Evolutionary conservation across 2,797 vertebrate species (phyloP).

Genomic region (Sebastes cheni): DNA sequence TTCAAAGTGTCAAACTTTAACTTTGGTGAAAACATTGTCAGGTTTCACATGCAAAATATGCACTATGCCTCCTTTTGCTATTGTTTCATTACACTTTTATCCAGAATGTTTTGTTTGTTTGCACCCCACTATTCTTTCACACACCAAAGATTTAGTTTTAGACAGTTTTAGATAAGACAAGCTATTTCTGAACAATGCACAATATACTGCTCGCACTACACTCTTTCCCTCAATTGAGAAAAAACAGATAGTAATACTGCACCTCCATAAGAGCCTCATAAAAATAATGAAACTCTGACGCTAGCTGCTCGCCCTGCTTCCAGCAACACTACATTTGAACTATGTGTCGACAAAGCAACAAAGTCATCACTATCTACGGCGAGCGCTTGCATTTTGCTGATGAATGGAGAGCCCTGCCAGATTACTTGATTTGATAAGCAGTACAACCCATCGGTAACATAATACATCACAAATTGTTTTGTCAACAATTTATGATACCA

Average conservation of each 20-base stretch:
- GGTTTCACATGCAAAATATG: not conserved
- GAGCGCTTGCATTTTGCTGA: constrained; percentile 80
- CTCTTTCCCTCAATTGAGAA: constrained; percentile 6
- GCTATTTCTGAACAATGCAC: constrained; percentile 25
- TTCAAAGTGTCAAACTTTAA: not conserved
- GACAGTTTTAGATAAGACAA: constrained; percentile 21
- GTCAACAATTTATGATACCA: constrained; percentile 89
- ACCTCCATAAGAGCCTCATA: constrained; percentile 44
- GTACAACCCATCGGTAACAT: constrained; percentile 86
- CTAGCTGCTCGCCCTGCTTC: constrained; percentile 46
- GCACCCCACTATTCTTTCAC: not conserved
- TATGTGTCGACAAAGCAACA: constrained; percentile 72
- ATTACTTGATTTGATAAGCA: constrained; percentile 89
- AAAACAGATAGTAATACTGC: constrained; percentile 28
- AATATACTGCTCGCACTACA: constrained; percentile 17
- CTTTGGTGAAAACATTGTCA: not conserved
- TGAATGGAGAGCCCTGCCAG: constrained; percentile 83
- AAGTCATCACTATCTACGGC: constrained; percentile 78
- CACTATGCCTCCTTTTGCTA: not conserved
- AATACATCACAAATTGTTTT: constrained; percentile 90
- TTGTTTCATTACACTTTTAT: constrained; percentile 11
- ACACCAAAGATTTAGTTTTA: constrained; percentile 4
- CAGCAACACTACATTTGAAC: constrained; percentile 63
- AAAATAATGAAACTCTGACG: constrained; percentile 55
- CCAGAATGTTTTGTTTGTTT: constrained; percentile 17